These are phyloP conservation scores for Diachasmimorpha longicaudata DNA, from an alignment of 1,140 invertebrate species.

Conservation along the genomic window DNA sequence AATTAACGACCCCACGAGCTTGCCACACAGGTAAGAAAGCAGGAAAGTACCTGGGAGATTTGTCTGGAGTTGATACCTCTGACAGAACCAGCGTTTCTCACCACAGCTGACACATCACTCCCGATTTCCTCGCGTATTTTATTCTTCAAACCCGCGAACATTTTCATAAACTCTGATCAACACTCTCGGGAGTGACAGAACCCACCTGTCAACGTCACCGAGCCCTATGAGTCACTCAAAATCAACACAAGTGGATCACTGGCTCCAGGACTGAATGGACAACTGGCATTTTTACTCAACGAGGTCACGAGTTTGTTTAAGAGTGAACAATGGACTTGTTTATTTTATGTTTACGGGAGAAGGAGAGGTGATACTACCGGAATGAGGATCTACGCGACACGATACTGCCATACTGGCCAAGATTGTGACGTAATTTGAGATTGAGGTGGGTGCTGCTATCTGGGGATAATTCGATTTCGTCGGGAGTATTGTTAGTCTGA, in stretches of 20 bases:
- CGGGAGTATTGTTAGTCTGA: background rate
- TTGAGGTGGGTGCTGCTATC: background rate
- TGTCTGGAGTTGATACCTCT: slow-evolving; percentile 66
- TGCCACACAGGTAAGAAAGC: too few relatives aligned
- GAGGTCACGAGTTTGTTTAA: background rate
- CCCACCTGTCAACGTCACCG: slow-evolving; percentile 45
- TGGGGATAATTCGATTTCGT: background rate
- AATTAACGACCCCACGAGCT: too few relatives aligned
- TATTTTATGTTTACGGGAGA: background rate
- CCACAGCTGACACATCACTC: slow-evolving; percentile 67
- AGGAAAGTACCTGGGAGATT: slow-evolving; percentile 48
- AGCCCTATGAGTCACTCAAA: background rate
- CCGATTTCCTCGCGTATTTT: slow-evolving; percentile 79
- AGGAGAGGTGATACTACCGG: background rate
- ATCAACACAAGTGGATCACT: background rate
- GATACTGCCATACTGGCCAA: background rate
- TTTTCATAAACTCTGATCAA: slow-evolving; percentile 37
- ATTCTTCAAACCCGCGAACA: slow-evolving; percentile 74
- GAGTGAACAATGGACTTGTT: background rate
- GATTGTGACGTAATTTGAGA: background rate
- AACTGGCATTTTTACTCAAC: background rate
- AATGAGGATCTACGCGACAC: background rate
- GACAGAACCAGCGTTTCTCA: slow-evolving; percentile 62
- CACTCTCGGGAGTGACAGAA: slow-evolving; percentile 28
- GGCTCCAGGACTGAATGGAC: background rate